phyloP scores from a whole-genome alignment of 2,113 vertebrate genomes.

The Syngnathoides biaculeatus region DNA sequence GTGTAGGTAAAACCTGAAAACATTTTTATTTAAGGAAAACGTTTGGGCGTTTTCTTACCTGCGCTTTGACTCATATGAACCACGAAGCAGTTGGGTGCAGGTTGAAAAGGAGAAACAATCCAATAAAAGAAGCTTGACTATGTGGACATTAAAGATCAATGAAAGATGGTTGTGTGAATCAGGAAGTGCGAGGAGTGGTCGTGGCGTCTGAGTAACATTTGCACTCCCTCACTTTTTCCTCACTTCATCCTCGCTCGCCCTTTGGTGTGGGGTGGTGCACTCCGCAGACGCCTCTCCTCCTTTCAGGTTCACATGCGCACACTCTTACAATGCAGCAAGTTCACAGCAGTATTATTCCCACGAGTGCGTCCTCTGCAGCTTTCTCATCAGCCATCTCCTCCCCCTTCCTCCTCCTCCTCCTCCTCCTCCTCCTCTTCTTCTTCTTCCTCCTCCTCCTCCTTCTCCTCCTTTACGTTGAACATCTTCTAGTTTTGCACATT shows the following conservation, averaged over 20 bases:
- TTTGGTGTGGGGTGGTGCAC: constrained; percentile 18
- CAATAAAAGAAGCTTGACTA: constrained; percentile 17
- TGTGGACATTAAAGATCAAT: constrained; percentile 26
- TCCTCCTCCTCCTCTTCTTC: constrained; percentile 14
- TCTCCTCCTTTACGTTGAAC: background rate
- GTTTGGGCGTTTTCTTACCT: constrained; percentile 34
- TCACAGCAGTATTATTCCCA: constrained; percentile 10
- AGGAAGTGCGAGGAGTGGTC: constrained; percentile 29
- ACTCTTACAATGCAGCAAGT: background rate
- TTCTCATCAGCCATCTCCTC: too few relatives aligned
- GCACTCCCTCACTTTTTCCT: constrained; percentile 24
- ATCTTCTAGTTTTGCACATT: background rate
- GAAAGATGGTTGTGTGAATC: constrained; percentile 22
- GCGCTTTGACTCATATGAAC: constrained; percentile 13
- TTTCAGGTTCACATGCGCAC: background rate
- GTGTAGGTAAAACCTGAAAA: background rate
- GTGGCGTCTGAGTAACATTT: constrained; percentile 27
- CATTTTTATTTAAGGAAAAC: background rate
- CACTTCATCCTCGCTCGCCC: constrained; percentile 12
- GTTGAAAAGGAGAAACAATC: constrained; percentile 23
- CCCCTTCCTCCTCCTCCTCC: constrained; percentile 6
- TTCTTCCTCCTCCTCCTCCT: background rate
- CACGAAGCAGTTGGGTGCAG: background rate
- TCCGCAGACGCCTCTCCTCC: background rate
- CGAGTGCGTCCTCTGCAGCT: background rate